Base-by-base conservation (phyloP, 23 tunicate genomes). In the Corella eumyota region DNA sequence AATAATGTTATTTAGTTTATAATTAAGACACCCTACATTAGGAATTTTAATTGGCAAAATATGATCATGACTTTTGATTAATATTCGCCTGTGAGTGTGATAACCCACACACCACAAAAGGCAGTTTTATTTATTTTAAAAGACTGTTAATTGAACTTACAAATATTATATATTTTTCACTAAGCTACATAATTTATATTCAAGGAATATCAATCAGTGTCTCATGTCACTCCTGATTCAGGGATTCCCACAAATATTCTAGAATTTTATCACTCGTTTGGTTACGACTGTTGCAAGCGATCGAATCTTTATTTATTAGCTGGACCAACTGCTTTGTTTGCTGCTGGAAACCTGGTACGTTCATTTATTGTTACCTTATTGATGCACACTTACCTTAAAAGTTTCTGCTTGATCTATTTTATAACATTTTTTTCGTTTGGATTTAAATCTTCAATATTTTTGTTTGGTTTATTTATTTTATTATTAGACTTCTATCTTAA, bases 321-420 rank as follows among this genome's bases (percentile, higher is more conserved):
- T 26, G 99, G 99, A 49, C 88, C 88, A 27, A 87, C 93, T 29
- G 69, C 76, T 35, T 19, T 85, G 36, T 84, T 77, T 60, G 82
- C 95, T 56, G 95, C 99, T 61, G 99, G 99, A 22, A 93, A 78
- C 50, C 36, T 87, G 80, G 87, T 93, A 50, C 45, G 82, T 68
- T 6, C 59, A 13, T 11, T n/a, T 11, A 53, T n/a, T n/a, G n/a
- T n/a, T n/a, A n/a, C n/a, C n/a, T n/a, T n/a, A n/a, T n/a, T n/a
- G n/a, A n/a, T n/a, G 13, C 17, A 13, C 15, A 44, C 15, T 44
- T 13, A 44, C 13, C 13, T 13, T 44, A 44, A 44, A 44, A 44
- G 15, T 44, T 44, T 13, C 17, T 44, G 17, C 49, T 13, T 44
- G 13, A 13, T 44, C 17, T 44, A 13, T 13, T 44, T 44, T 44